Evolutionary conservation across 2,888 invertebrate genomes (phyloP).

Genomic region (Macroteleia sp.): DNA sequence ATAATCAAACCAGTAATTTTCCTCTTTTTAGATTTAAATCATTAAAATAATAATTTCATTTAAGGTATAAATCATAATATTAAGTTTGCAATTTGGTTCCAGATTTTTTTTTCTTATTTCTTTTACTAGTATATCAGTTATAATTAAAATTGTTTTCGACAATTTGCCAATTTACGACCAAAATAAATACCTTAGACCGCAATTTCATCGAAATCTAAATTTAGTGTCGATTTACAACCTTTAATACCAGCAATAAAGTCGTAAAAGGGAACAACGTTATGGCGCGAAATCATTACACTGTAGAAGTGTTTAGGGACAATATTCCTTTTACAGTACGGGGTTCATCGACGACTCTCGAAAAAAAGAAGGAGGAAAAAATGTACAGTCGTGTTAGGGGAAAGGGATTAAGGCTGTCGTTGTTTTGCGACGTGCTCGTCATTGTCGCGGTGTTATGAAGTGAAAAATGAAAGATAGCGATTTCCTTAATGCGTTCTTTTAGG

Average conservation of each 20-base stretch:
- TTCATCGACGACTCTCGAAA: slow-evolving; percentile 47
- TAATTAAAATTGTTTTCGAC: neutral
- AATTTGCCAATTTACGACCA: neutral
- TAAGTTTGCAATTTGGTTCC: no score
- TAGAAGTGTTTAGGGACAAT: slow-evolving; percentile 52
- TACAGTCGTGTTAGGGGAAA: slow-evolving; percentile 31
- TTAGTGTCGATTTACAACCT: slow-evolving; percentile 53
- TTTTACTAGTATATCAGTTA: no score
- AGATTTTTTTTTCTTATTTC: no score
- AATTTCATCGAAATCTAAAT: slow-evolving; percentile 35
- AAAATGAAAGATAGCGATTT: slow-evolving; percentile 82
- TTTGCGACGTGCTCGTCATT: slow-evolving; percentile 74
- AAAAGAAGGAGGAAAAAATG: slow-evolving; percentile 5
- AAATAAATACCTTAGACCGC: slow-evolving; percentile 12
- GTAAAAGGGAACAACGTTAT: slow-evolving; percentile 40
- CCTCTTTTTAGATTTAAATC: no score
- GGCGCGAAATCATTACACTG: slow-evolving; percentile 46
- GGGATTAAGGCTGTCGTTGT: slow-evolving; percentile 61
- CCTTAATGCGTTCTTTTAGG: slow-evolving; percentile 64
- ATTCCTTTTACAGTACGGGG: slow-evolving; percentile 33
- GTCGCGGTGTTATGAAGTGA: slow-evolving; percentile 80
- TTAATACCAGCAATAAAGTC: slow-evolving; percentile 50
- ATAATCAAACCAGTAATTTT: no score
- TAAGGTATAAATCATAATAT: no score
- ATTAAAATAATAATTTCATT: no score